These are phyloP conservation scores for Tympanuchus pallidicinctus DNA, from an alignment of 2,113 vertebrate genomes.

Conservation along the genomic window DNA sequence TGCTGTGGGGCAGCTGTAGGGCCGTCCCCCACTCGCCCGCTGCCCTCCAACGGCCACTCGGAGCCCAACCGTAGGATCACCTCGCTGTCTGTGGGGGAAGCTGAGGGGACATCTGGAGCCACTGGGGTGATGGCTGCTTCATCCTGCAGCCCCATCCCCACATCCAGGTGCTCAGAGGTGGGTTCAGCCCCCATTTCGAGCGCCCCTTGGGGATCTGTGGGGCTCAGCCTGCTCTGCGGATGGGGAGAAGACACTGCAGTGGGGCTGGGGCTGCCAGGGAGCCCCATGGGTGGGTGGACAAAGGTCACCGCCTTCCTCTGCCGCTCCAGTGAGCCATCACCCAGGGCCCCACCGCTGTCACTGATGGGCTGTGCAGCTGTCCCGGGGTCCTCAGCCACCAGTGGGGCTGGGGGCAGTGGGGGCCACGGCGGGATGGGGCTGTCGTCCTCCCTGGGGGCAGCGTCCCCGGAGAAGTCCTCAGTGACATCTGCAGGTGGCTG, in stretches of 20 bases:
- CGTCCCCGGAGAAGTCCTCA: constrained; percentile 21
- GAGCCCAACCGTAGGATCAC: neutral
- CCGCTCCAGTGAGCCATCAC: neutral
- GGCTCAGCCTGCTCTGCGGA: rapidly evolving
- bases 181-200: rapidly evolving
- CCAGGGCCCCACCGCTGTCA: neutral
- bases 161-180: rapidly evolving
- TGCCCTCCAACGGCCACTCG: rapidly evolving
- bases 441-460: rapidly evolving
- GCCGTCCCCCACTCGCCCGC: neutral
- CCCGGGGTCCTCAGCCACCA: neutral
- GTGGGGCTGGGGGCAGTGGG: neutral
- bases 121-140: rapidly evolving
- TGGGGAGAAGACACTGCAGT: rapidly evolving
- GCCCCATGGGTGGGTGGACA: neutral
- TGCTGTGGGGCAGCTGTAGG: neutral
- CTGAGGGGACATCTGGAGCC: rapidly evolving
- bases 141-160: rapidly evolving
- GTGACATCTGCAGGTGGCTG: rapidly evolving
- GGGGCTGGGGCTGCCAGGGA: neutral
- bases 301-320: constrained; percentile 25
- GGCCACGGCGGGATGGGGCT: rapidly evolving
- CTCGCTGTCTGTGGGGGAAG: rapidly evolving
- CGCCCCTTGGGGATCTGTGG: rapidly evolving
- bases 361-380: rapidly evolving